Evolutionary conservation across 2,113 vertebrate species (phyloP).

Genomic region (Catharus minimus): DNA sequence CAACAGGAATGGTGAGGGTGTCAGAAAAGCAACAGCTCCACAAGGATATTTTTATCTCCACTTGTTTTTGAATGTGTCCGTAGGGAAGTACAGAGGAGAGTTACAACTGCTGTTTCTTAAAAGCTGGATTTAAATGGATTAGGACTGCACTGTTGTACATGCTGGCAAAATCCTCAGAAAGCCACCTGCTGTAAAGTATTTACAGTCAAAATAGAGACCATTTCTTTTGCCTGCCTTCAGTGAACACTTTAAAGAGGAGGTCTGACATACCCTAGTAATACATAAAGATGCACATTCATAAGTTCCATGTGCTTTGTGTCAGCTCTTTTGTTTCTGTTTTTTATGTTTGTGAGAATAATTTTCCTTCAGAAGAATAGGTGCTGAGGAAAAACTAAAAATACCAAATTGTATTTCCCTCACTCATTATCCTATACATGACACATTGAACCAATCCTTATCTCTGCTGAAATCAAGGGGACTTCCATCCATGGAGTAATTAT

Average conservation of each 20-base stretch:
- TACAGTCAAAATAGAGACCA: neutral
- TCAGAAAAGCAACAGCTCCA: neutral
- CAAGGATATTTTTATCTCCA: neutral
- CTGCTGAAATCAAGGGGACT: neutral
- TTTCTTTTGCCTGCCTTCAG: neutral
- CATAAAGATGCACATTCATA: neutral
- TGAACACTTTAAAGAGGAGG: neutral
- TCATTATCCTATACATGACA: neutral
- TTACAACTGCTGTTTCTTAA: neutral
- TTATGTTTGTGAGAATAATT: neutral
- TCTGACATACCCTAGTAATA: neutral
- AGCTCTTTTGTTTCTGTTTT: neutral
- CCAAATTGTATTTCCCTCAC: neutral
- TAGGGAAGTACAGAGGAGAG: neutral
- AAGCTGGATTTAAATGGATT: neutral
- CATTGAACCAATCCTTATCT: neutral
- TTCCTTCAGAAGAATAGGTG: neutral
- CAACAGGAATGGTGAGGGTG: neutral
- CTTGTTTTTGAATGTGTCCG: neutral
- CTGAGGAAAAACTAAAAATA: neutral
- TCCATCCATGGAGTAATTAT: neutral
- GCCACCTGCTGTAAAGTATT: neutral
- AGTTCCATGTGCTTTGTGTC: neutral
- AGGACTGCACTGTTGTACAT: neutral
- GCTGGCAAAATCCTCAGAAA: neutral